Evolutionary conservation across 1,140 invertebrate species (phyloP).

Genomic region (Cyclargus thomasi): DNA sequence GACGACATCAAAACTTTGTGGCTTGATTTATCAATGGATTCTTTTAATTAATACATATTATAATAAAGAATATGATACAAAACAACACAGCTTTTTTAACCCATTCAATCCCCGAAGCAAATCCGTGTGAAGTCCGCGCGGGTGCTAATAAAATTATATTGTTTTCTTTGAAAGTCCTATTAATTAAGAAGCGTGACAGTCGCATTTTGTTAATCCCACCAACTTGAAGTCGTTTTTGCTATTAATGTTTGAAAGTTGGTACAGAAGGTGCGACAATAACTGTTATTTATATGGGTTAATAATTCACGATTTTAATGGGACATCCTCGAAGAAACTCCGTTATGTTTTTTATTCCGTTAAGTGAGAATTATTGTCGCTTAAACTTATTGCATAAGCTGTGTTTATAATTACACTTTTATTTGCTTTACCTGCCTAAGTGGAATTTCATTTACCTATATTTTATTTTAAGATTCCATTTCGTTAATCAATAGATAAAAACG

Average conservation of each 20-base stretch:
- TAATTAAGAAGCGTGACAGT: slow-evolving; percentile 67
- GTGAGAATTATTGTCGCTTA: slow-evolving; percentile 31
- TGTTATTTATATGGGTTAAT: slow-evolving; percentile 59
- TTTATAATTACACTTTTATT: slow-evolving; percentile 19
- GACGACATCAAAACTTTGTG: no score
- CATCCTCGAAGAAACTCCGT: slow-evolving; percentile 36
- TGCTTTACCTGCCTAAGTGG: neutral
- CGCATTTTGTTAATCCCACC: slow-evolving; percentile 64
- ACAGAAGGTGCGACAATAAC: slow-evolving; percentile 59
- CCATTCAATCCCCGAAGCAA: neutral
- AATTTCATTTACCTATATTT: slow-evolving; percentile 12
- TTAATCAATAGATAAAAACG: neutral
- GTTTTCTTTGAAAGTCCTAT: slow-evolving; percentile 70
- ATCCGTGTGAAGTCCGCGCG: slow-evolving; percentile 24
- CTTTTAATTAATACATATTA: no score
- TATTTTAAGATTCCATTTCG: slow-evolving; percentile 5
- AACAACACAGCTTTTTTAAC: neutral
- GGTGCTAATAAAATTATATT: slow-evolving; percentile 72
- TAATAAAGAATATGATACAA: no score
- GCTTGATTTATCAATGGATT: no score
- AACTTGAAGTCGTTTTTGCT: slow-evolving; percentile 43
- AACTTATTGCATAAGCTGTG: slow-evolving; percentile 15
- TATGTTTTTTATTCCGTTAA: slow-evolving; percentile 37
- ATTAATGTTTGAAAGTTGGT: slow-evolving; percentile 61
- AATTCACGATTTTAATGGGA: slow-evolving; percentile 62